A percentile compares a stretch with the other conserved stretches of the same genome.
Evolutionary conservation across 2,888 invertebrate genomes (phyloP).

Genomic region (Byasa hedistus): DNA sequence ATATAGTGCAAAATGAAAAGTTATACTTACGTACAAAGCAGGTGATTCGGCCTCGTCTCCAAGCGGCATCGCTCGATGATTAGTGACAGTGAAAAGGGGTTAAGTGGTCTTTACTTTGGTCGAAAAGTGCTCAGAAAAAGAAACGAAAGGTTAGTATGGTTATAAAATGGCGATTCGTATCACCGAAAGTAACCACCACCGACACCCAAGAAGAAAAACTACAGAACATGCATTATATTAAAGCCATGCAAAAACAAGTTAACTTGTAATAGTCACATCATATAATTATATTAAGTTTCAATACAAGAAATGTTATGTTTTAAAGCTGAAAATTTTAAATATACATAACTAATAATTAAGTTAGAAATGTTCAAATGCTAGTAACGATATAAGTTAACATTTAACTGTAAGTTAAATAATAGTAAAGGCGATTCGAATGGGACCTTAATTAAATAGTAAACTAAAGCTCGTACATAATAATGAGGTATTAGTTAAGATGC

Average conservation of each 20-base stretch:
- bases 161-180: slow-evolving; percentile 26
- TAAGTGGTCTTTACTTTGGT: slow-evolving; percentile 64
- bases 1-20: slow-evolving; percentile 11
- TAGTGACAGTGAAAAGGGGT: slow-evolving; percentile 50
- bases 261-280: no score
- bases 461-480: no score
- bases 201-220: slow-evolving; percentile 23
- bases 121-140: slow-evolving; percentile 67
- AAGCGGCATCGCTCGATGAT: slow-evolving; percentile 36
- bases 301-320: no score
- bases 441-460: no score
- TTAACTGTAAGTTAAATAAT: no score
- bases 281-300: no score
- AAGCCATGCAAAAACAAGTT: not conserved
- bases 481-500: no score
- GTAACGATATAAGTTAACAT: no score
- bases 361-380: no score
- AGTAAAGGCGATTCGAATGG: no score
- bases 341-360: no score
- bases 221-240: slow-evolving; percentile 19
- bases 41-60: slow-evolving; percentile 27
- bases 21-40: slow-evolving; percentile 31
- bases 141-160: slow-evolving; percentile 65
- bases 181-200: slow-evolving; percentile 61
- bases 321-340: no score